phyloP scores from a whole-genome alignment of 2,113 vertebrate species.

The Nycticryphes semicollaris region DNA sequence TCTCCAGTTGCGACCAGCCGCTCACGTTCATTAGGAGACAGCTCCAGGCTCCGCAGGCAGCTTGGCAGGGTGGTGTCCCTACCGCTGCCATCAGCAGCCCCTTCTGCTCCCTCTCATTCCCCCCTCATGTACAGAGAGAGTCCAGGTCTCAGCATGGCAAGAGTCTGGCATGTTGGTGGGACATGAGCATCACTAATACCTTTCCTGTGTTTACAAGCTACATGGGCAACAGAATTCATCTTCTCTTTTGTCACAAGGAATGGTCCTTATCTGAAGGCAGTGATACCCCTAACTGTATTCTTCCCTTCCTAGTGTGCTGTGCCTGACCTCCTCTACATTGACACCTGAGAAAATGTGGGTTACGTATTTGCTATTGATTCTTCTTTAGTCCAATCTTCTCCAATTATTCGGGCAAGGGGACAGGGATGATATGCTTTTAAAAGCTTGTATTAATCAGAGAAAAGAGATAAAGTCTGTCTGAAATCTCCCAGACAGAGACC shows the following conservation, averaged over 20 bases:
- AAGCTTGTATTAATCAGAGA: conserved; percentile 12
- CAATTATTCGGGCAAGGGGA: conserved; percentile 19
- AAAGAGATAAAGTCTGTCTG: background rate
- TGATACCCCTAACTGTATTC: background rate
- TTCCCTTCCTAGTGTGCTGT: background rate
- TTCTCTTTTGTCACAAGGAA: rapidly evolving
- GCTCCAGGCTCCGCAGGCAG: conserved; percentile 12
- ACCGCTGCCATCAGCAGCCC: background rate
- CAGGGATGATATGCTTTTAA: background rate
- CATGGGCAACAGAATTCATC: background rate
- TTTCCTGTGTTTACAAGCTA: background rate
- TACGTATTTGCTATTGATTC: conserved; percentile 14
- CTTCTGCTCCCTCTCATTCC: background rate
- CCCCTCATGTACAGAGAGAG: background rate
- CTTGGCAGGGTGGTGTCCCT: conserved; percentile 22
- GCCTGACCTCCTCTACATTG: background rate
- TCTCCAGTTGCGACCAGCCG: conserved; percentile 50
- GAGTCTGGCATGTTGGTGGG: background rate
- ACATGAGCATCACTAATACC: background rate
- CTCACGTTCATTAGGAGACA: conserved; percentile 44
- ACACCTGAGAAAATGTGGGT: background rate
- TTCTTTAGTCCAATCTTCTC: conserved; percentile 7
- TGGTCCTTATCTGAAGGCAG: background rate
- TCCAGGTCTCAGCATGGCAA: background rate
- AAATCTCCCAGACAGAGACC: conserved; percentile 7